Evolutionary conservation across 2,113 vertebrate genomes (phyloP), one percentile per base, ranked within the genome.

Genomic region (Chlorodrepanis virens): DNA sequence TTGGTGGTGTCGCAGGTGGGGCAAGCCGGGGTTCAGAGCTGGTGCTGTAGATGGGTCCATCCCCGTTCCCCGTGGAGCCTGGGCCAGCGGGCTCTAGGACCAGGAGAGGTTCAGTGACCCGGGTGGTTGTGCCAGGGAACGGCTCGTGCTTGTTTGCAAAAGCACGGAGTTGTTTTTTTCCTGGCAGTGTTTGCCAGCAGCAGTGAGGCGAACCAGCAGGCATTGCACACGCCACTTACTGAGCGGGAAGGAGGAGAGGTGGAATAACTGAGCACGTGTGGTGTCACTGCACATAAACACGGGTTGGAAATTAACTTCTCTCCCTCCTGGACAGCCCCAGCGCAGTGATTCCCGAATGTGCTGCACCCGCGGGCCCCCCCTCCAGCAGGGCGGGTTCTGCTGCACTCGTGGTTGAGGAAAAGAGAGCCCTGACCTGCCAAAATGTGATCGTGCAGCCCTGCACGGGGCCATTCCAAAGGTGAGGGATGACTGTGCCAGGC

Each of bases 11-110:
- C 1, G 1, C 61, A 37, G 52, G 40, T 1, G 3, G 40, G 28
- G 17, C 65, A 37, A 60, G 8, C 31, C 8, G 5, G 40, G 35
- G 27, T 52, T 83, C 5, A 8, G 67, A 20, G 45, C 18, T 21
- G 12, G 47, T 4, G 1, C 70, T 24, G 57, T 5, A 6, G 22
- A 6, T 0, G 0, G 35, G 1, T 64, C 14, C 2, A 6, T 40
- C 22, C 31, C 49, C 0, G 0, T 5, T 40, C 22, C 31, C 49
- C 0, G 0, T 5, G 29, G 37, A 64, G 33, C 10, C 53, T 15
- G 5, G 21, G 29, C 53, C 85, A 64, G 77, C 1, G 0, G 60
- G 56, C 11, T 2, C 12, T 9, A 28, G 39, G 35, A 35, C 2
- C 11, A 28, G 70, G 35, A 71, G 19, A 24, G 6, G 19, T 27